Base-by-base conservation (phyloP, 2,797 vertebrate genomes). In the Aeoliscus strigatus region DNA sequence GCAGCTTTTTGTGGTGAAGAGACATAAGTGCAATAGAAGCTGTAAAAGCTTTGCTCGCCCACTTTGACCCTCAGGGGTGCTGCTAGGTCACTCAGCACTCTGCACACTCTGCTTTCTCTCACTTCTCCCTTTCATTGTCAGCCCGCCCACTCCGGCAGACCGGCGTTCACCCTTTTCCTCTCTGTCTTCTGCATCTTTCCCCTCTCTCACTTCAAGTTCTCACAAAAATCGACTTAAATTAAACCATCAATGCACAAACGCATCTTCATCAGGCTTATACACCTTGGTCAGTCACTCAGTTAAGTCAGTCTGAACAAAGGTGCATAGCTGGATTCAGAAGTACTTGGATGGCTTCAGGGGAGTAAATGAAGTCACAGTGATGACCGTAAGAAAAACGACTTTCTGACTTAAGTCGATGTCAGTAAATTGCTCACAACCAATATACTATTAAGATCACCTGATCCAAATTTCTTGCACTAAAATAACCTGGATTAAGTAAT, bases 251-350 rank as follows among this genome's bases (percentile, higher is more conserved):
- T 18, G 42, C 27, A 36, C 12, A 12, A 44, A 16, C 51, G 52
- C 12, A 39, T 36, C 42, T 68, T 72, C 44, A 65, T 50, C 44
- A 50, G 29, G 47, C 45, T 58, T 39, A 51, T 69, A 65, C 77
- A 72, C 45, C 26, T 29, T 17, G 39, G 28, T 36, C 30, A 37
- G 41, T 27, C n/a, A 16, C 41, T 46, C 59, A 37, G 50, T 54
- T 17, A 39, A 49, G 35, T 10, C 18, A 37, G 45, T 33, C n/a
- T 5, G 16, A 49, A 50, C 29, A 47, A n/a, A 10, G 18, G 27
- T 27, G 38, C 47, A 33, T 39, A 42, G 28, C 36, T 36, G 53
- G 26, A 24, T 45, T 53, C 24, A 36, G 49, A 66, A 70, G 67
- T 38, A 40, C 8, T 23, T 33, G 38, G 40, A 29, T 37, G 26